A percentile compares a stretch with the other conserved stretches of the same genome.
Evolutionary conservation across 2,888 invertebrate genomes (phyloP).

Genomic region (Ennomos fuscantarius): DNA sequence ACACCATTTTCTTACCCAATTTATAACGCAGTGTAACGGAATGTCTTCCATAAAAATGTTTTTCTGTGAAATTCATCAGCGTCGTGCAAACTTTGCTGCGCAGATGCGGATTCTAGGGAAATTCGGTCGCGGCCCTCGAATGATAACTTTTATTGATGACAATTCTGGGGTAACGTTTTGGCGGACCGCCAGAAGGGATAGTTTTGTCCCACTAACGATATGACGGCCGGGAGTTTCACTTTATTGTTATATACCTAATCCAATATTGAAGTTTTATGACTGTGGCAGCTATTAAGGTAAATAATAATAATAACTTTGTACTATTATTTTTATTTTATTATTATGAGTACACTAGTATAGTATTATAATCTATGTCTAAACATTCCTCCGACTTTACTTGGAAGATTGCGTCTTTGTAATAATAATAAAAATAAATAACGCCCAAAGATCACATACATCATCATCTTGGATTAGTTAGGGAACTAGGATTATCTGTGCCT

Average conservation of each 20-base stretch:
- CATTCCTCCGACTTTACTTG: too few relatives aligned
- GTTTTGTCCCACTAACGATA: constrained; percentile 59
- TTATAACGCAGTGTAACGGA: constrained; percentile 19
- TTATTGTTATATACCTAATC: constrained; percentile 30
- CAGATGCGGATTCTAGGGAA: constrained; percentile 56
- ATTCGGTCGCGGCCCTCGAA: constrained; percentile 51
- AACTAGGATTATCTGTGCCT: too few relatives aligned
- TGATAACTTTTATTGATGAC: constrained; percentile 73
- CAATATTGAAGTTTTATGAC: constrained; percentile 36
- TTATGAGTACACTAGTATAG: too few relatives aligned
- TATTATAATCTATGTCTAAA: too few relatives aligned
- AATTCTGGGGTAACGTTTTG: constrained; percentile 59
- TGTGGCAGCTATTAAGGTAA: constrained; percentile 21
- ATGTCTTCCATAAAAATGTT: constrained; percentile 42
- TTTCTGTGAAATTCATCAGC: constrained; percentile 42
- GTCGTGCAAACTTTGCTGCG: constrained; percentile 42
- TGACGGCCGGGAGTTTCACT: constrained; percentile 47
- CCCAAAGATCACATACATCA: too few relatives aligned
- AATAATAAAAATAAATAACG: too few relatives aligned
- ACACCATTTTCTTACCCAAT: constrained; percentile 20
- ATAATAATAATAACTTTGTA: too few relatives aligned
- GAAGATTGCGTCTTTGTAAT: too few relatives aligned
- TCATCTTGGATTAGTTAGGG: too few relatives aligned
- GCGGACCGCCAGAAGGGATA: constrained; percentile 63
- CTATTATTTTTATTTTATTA: too few relatives aligned